Conservation (phyloP, 2,888 invertebrate genomes). For the Cryptus armator region DNA sequence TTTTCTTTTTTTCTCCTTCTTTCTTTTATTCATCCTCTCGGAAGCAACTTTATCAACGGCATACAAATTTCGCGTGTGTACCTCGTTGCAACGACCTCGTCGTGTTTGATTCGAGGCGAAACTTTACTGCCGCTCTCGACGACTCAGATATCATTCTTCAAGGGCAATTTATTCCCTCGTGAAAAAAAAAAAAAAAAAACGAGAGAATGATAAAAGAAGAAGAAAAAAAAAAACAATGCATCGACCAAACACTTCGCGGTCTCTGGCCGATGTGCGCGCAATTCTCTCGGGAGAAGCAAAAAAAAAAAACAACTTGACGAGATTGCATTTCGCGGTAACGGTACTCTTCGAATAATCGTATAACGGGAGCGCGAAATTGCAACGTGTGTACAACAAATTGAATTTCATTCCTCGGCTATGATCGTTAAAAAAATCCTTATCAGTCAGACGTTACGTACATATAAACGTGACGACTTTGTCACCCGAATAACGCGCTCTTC, state of each 20-base stretch:
- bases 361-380: constrained; percentile 1
- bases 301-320: not conserved
- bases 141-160: constrained; percentile 37
- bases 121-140: not conserved
- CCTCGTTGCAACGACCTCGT: constrained; percentile 58
- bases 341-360: not conserved
- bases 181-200: not conserved
- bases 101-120: constrained; percentile 36
- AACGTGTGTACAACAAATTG: not conserved
- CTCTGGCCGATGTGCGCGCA: no score
- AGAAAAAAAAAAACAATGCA: constrained; percentile 8
- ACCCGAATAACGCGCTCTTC: not conserved
- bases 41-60: constrained; percentile 58
- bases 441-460: not conserved
- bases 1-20: constrained; percentile 13
- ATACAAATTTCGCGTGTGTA: constrained; percentile 50
- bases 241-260: not conserved
- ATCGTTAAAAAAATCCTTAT: constrained; percentile 2
- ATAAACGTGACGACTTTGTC: not conserved
- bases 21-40: constrained; percentile 27
- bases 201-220: not conserved
- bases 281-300: not conserved
- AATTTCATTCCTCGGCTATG: not conserved
- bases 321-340: not conserved
- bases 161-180: constrained; percentile 38